These are phyloP conservation scores for Hypsopygia costalis DNA, from an alignment of 2,888 invertebrate species.

Conservation along the genomic window DNA sequence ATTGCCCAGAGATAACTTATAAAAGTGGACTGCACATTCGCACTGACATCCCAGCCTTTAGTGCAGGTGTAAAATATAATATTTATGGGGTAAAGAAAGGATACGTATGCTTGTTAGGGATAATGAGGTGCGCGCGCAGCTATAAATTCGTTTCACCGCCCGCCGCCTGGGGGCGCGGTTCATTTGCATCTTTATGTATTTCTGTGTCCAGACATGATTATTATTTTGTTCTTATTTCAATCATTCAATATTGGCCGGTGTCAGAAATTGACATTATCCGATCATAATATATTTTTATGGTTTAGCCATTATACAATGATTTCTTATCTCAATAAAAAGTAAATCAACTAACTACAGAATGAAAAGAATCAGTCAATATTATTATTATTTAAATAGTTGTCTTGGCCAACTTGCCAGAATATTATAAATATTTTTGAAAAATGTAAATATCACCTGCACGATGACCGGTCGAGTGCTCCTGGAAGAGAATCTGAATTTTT, in stretches of 20 bases:
- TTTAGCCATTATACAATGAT: too few species aligned
- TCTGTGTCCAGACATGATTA: slow-evolving; percentile 33
- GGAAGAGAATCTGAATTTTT: too few species aligned
- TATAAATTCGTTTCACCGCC: slow-evolving; percentile 64
- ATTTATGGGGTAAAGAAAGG: slow-evolving; percentile 74
- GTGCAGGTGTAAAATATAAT: slow-evolving; percentile 77
- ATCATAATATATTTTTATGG: not conserved
- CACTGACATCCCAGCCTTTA: slow-evolving; percentile 31
- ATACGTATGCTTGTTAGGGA: slow-evolving; percentile 72
- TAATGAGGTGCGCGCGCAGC: slow-evolving; percentile 74
- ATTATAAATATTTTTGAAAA: too few species aligned
- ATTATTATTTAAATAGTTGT: too few species aligned
- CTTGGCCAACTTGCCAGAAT: too few species aligned
- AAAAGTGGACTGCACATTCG: slow-evolving; percentile 11
- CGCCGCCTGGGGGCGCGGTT: slow-evolving; percentile 65
- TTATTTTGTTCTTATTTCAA: slow-evolving; percentile 33
- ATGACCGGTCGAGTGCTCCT: too few species aligned
- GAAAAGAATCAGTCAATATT: too few species aligned
- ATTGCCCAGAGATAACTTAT: slow-evolving; percentile 13
- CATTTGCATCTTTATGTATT: slow-evolving; percentile 73
- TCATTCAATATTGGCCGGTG: slow-evolving; percentile 22
- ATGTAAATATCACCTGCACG: too few species aligned
- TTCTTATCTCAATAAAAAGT: too few species aligned
- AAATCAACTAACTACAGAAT: too few species aligned
- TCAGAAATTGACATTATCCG: not conserved